Conservation (phyloP, 2,113 vertebrate species). For the Dicerorhinus sumatrensis region DNA sequence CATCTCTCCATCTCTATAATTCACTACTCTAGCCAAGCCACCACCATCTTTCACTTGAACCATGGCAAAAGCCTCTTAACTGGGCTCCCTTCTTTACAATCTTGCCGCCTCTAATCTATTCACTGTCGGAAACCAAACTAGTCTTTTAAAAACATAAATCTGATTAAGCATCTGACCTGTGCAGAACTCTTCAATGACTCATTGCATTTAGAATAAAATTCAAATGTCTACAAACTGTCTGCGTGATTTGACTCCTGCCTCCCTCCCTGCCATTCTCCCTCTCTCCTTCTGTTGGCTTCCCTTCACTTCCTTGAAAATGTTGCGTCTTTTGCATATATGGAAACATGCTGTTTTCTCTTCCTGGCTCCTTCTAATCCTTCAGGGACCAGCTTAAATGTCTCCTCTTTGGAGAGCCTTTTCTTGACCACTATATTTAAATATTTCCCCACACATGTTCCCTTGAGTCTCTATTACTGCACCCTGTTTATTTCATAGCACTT, state of each 20-base stretch:
- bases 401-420: background rate
- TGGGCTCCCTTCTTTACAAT: background rate
- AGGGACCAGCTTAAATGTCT: background rate
- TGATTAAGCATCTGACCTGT: background rate
- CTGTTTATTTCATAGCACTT: background rate
- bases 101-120: background rate
- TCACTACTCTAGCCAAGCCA: background rate
- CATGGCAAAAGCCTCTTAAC: background rate
- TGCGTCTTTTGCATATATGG: background rate
- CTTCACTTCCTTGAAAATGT: background rate
- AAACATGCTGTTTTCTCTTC: background rate
- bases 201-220: background rate
- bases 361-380: background rate
- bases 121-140: background rate
- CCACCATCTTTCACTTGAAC: background rate
- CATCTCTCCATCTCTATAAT: background rate
- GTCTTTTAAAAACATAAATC: background rate
- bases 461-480: background rate
- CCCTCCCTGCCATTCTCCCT: background rate
- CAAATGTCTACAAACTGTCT: background rate
- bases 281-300: background rate
- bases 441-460: background rate
- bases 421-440: background rate
- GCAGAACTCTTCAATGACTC: background rate
- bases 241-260: background rate